Conservation (phyloP, 2,797 vertebrate species). For the Diceros bicornis region DNA sequence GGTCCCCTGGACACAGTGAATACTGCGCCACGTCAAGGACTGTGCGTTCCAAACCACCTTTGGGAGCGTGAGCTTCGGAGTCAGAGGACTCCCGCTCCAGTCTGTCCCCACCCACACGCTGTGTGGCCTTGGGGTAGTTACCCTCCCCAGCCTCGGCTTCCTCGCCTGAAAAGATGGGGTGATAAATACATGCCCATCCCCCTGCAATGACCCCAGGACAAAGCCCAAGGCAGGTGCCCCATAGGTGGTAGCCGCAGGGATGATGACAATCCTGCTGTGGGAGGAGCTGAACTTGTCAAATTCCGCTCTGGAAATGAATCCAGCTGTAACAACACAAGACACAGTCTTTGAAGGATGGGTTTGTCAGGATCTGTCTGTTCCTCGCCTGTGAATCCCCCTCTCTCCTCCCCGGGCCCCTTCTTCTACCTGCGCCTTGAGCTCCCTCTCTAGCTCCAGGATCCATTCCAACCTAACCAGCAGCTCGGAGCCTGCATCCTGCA, state of each 20-base stretch:
- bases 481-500: not conserved
- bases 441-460: not conserved
- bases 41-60: no score
- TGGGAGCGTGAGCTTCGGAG: not conserved
- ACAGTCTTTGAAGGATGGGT: accelerated
- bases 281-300: not conserved
- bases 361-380: not conserved
- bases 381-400: not conserved
- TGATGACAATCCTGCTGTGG: accelerated
- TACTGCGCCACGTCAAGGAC: not conserved
- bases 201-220: not conserved
- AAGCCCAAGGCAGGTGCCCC: accelerated
- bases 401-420: not conserved
- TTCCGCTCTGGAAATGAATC: not conserved
- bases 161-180: not conserved
- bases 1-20: not conserved
- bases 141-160: not conserved
- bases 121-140: not conserved
- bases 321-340: not conserved
- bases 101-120: not conserved
- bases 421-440: not conserved
- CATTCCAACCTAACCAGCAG: not conserved
- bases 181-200: accelerated
- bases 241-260: accelerated
- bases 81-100: not conserved